phyloP scores from a whole-genome alignment of 2,113 vertebrate genomes.

The Taurulus bubalis region DNA sequence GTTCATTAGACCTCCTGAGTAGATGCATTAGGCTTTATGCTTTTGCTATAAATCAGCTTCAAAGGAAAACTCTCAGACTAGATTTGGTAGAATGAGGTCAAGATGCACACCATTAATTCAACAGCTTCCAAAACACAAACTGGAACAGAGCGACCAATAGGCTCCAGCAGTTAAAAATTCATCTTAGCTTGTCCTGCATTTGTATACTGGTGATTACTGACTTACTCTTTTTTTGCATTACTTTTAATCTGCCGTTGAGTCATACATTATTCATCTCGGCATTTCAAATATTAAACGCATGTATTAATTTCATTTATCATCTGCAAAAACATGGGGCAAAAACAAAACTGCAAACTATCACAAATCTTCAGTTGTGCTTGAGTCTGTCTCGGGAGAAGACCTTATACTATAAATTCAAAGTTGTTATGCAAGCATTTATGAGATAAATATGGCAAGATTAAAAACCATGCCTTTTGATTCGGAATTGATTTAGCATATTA shows the following conservation, averaged over 20 bases:
- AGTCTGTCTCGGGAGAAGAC: conserved; percentile 69
- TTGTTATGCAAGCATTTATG: conserved; percentile 55
- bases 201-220: conserved; percentile 83
- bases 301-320: conserved; percentile 86
- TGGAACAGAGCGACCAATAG: conserved; percentile 76
- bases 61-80: conserved; percentile 72
- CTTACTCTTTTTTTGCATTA: conserved; percentile 64
- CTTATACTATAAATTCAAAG: conserved; percentile 54
- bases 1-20: conserved; percentile 76
- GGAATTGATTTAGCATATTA: conserved; percentile 54
- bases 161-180: conserved; percentile 80
- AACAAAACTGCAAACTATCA: conserved; percentile 80
- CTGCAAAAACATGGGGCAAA: conserved; percentile 80
- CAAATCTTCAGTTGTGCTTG: conserved; percentile 67
- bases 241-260: conserved; percentile 80
- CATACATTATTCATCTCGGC: conserved; percentile 82
- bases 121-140: conserved; percentile 75
- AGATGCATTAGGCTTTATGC: conserved; percentile 69
- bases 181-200: conserved; percentile 85
- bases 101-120: conserved; percentile 80
- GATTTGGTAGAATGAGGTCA: conserved; percentile 82
- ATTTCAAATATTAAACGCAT: conserved; percentile 86
- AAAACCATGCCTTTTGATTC: conserved; percentile 57
- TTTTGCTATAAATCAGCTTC: conserved; percentile 78
- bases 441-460: conserved; percentile 55